A percentile compares a stretch with the other conserved stretches of the same genome.
Evolutionary conservation across 2,113 vertebrate species (phyloP).

Genomic region (Megaceryle maxima): DNA sequence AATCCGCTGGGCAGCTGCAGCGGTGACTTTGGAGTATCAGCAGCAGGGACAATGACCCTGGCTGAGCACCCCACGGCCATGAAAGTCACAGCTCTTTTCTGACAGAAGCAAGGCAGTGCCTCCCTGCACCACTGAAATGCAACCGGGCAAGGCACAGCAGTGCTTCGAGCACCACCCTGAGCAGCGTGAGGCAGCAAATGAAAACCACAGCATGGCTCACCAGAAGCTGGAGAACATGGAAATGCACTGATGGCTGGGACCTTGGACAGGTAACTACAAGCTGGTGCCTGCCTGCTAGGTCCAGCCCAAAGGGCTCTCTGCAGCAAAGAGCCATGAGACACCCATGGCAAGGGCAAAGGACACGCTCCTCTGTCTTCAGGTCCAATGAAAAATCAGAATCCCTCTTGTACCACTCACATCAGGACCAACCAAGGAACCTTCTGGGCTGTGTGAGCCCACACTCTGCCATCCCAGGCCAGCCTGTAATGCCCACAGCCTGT

Average conservation of each 20-base stretch:
- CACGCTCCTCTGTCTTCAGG: background rate
- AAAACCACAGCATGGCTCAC: background rate
- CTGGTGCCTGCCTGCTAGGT: background rate
- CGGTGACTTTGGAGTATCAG: fast-evolving
- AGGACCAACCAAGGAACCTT: background rate
- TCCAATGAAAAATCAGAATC: background rate
- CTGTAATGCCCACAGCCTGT: background rate
- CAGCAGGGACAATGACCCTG: fast-evolving
- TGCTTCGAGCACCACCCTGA: background rate
- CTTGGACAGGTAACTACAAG: background rate
- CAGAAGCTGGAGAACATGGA: background rate
- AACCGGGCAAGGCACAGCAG: background rate
- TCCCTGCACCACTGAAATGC: background rate
- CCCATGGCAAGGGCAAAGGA: background rate
- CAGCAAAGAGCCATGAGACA: background rate
- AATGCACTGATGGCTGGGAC: background rate
- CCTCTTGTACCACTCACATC: background rate
- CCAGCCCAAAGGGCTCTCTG: background rate
- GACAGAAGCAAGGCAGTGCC: background rate
- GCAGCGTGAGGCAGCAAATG: background rate
- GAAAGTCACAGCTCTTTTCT: background rate
- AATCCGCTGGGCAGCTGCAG: fast-evolving
- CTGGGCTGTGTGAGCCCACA: background rate
- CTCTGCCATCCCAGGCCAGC: background rate
- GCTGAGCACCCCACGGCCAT: background rate